A percentile compares a stretch with the other conserved stretches of the same genome.
phyloP scores from a whole-genome alignment of 2,888 invertebrate species.

The Agrypnus murinus region DNA sequence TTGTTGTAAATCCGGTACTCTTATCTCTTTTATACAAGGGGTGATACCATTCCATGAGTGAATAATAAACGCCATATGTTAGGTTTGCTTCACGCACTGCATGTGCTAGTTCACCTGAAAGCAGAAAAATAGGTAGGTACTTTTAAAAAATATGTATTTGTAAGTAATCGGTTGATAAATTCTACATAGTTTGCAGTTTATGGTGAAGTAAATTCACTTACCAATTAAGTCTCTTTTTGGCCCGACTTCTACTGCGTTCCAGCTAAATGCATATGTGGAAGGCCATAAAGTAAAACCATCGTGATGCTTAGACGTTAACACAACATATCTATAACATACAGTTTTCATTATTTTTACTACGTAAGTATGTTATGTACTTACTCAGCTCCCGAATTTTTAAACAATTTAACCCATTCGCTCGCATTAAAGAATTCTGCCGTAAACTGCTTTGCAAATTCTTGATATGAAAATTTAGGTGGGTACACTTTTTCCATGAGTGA shows the following conservation, averaged over 20 bases:
- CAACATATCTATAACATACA: slow-evolving; percentile 82
- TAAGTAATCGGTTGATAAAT: too few relatives aligned
- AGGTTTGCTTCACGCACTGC: slow-evolving; percentile 79
- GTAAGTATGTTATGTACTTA: too few relatives aligned
- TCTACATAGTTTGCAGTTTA: too few relatives aligned
- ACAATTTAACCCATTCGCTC: slow-evolving; percentile 87
- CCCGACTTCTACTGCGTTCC: slow-evolving; percentile 88
- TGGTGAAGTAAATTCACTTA: too few relatives aligned
- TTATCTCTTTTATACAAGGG: slow-evolving; percentile 86
- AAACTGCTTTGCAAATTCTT: slow-evolving; percentile 92
- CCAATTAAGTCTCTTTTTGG: slow-evolving; percentile 86
- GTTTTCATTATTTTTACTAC: too few relatives aligned
- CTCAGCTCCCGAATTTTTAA: slow-evolving; percentile 90
- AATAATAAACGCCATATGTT: slow-evolving; percentile 90
- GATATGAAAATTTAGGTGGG: slow-evolving; percentile 90
- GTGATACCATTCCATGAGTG: slow-evolving; percentile 91
- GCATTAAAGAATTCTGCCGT: slow-evolving; percentile 94
- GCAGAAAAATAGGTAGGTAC: slow-evolving; percentile 50
- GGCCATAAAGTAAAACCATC: slow-evolving; percentile 90
- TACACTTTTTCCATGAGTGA: slow-evolving; percentile 90
- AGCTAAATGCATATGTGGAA: slow-evolving; percentile 85
- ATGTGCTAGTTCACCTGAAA: slow-evolving; percentile 79
- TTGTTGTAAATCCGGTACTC: slow-evolving; percentile 76
- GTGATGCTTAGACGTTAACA: slow-evolving; percentile 90
- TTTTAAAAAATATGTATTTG: too few relatives aligned